phyloP scores from a whole-genome alignment of 2,113 vertebrate species.

The Prochilodus magdalenae region DNA sequence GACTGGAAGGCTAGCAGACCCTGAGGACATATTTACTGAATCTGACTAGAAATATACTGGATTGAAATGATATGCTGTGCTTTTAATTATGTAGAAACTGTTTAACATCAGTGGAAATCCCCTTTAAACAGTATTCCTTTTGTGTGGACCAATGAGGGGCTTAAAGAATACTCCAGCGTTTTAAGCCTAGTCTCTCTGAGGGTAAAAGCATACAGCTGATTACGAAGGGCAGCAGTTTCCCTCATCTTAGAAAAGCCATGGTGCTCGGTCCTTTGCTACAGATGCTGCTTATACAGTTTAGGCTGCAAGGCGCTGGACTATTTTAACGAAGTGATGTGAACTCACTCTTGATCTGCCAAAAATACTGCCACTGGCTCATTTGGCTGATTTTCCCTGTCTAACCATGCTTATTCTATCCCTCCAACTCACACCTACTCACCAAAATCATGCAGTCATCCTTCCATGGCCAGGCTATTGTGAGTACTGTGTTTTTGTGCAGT shows the following conservation, averaged over 20 bases:
- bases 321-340: neutral
- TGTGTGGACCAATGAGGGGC: neutral
- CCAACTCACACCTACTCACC: slow-evolving; percentile 23
- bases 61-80: no score
- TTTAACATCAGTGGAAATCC: no score
- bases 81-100: no score
- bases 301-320: no score
- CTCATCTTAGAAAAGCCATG: no score
- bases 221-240: neutral
- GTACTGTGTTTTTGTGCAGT: slow-evolving; percentile 55
- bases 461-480: slow-evolving; percentile 62
- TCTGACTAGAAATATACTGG: no score
- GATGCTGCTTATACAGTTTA: no score
- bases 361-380: neutral
- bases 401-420: slow-evolving; percentile 55
- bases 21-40: no score
- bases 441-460: slow-evolving; percentile 14
- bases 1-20: no score
- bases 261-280: no score
- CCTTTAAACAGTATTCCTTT: neutral
- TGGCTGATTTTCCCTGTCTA: slow-evolving; percentile 24
- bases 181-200: neutral
- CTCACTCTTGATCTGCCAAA: neutral
- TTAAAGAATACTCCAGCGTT: neutral
- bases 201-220: neutral